phyloP scores from a whole-genome alignment of 2,113 vertebrate species.

The Myrmecobius fasciatus region DNA sequence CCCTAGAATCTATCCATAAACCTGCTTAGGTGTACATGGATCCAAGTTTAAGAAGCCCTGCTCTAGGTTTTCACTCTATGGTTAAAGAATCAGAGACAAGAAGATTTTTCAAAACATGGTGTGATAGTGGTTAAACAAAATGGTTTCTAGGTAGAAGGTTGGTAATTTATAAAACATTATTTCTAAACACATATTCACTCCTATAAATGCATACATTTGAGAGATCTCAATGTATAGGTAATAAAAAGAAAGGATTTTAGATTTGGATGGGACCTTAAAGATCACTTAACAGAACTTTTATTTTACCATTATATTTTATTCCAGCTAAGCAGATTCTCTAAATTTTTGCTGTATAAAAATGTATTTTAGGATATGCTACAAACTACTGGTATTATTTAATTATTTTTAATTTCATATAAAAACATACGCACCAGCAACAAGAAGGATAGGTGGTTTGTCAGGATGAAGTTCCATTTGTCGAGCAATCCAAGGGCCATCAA shows the following conservation, averaged over 20 bases:
- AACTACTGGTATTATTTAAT: neutral
- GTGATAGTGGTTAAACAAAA: neutral
- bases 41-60: neutral
- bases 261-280: neutral
- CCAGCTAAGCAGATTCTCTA: neutral
- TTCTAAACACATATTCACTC: neutral
- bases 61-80: neutral
- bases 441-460: slow-evolving; percentile 95
- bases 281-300: neutral
- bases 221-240: neutral
- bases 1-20: neutral
- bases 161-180: neutral
- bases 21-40: neutral
- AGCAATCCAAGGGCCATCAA: slow-evolving; percentile 97
- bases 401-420: neutral
- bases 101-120: neutral
- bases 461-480: slow-evolving; percentile 98
- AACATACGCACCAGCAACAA: slow-evolving; percentile 92
- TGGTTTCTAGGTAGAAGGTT: neutral
- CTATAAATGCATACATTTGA: neutral
- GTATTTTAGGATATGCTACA: neutral
- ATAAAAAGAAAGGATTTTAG: neutral
- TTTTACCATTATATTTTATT: neutral
- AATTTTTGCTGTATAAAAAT: neutral
- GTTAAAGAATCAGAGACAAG: neutral